Conservation (phyloP, 2,113 vertebrate species). For the Polyodon spathula region DNA sequence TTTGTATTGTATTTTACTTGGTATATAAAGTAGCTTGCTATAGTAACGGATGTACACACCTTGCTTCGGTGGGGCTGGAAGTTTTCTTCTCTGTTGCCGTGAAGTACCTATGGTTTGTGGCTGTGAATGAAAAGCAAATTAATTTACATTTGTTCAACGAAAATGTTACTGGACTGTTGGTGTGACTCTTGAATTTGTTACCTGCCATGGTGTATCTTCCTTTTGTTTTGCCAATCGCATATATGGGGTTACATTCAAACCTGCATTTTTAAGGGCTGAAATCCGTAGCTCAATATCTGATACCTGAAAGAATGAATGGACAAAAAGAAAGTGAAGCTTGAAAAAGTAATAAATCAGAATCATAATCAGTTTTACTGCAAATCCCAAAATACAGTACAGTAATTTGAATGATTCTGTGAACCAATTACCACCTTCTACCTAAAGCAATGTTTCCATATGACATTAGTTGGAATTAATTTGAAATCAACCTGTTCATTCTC, state of each 20-base stretch:
- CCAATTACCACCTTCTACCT: too few species aligned
- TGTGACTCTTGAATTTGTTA: too few species aligned
- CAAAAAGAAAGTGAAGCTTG: constrained; percentile 3
- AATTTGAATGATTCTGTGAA: too few species aligned
- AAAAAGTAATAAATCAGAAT: too few species aligned
- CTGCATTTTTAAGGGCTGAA: constrained; percentile 85
- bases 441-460: too few species aligned
- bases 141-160: neutral
- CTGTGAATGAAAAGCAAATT: constrained; percentile 45
- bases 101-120: constrained; percentile 87
- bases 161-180: too few species aligned
- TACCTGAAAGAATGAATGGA: constrained; percentile 64
- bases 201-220: constrained; percentile 42
- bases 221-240: constrained; percentile 58
- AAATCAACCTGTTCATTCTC: too few species aligned
- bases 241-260: constrained; percentile 81
- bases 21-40: too few species aligned
- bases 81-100: constrained; percentile 86
- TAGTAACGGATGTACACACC: constrained; percentile 58
- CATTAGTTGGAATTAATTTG: too few species aligned
- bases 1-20: too few species aligned
- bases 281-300: constrained; percentile 94
- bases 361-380: too few species aligned
- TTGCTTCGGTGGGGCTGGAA: constrained; percentile 86
- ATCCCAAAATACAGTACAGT: too few species aligned